phyloP scores from a whole-genome alignment of 2,888 invertebrate species.

The Steinernema carpocapsae region DNA sequence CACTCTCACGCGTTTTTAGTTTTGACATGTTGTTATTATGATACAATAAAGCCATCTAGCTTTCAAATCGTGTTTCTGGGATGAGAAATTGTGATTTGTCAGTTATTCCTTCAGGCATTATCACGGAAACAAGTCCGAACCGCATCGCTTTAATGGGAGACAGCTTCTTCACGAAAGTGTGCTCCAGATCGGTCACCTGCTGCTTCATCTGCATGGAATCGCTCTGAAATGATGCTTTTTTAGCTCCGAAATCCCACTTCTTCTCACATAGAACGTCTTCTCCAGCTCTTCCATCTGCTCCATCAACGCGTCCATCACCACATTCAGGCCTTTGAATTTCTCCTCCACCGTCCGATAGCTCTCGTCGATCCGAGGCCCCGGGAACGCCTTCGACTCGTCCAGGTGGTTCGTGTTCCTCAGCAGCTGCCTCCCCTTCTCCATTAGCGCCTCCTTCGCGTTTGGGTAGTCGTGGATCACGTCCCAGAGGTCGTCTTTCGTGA shows the following conservation, averaged over 20 bases:
- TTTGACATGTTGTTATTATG: no score
- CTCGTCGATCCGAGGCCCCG: constrained; percentile 17
- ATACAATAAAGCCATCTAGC: neutral
- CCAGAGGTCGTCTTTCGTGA: constrained; percentile 67
- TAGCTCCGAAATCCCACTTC: neutral
- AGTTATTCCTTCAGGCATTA: no score
- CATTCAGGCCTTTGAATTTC: neutral
- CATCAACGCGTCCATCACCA: neutral
- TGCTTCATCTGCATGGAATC: neutral
- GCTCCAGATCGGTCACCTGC: neutral
- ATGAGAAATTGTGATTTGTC: no score
- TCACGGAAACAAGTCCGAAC: constrained; percentile 12
- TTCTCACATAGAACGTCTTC: constrained; percentile 20
- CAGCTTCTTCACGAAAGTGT: neutral
- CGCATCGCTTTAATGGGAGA: neutral
- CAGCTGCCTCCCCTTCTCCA: constrained; percentile 77
- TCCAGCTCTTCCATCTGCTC: constrained; percentile 12
- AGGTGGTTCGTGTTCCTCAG: constrained; percentile 2
- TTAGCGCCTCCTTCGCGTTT: constrained; percentile 82
- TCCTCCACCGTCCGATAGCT: constrained; percentile 29
- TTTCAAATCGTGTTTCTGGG: neutral
- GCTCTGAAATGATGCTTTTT: neutral
- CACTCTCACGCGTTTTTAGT: no score
- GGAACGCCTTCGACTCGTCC: constrained; percentile 15
- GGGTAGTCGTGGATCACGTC: constrained; percentile 76